Base-by-base conservation (phyloP, 2,888 invertebrate species). In the Sipha maydis region DNA sequence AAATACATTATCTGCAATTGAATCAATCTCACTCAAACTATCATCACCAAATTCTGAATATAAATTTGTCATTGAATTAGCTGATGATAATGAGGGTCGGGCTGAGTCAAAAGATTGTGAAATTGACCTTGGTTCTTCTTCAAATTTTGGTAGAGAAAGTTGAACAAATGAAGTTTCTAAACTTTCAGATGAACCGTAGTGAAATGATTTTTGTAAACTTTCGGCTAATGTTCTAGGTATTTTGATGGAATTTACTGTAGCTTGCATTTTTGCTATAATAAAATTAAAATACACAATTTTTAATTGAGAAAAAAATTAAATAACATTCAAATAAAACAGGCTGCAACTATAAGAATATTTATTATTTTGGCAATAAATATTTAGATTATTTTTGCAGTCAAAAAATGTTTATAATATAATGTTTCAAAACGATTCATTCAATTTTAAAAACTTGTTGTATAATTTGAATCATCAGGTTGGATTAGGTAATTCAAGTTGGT, bases 1-100 rank as follows among this genome's bases (percentile, higher is more conserved):
- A 82, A 88, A 88, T 76, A 88, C 75, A 88, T 88, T 88, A 75
- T 88, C 88, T 19, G 48, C 73, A 11, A 88, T 88, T 48, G 88
- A 88, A 82, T 88, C 88, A 75, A 88, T 75, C 21, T 88, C 88
- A 75, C 88, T 88, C 34, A 88, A 82, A 88, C 88, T 88, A 75
- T 88, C 88, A 82, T 88, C 88, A 8, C 88, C 88, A 67, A 88
- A 82, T n/a, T 88, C 88, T 48, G 88, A 88, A 34, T 88, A 88
- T 21, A 88, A 88, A 75, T 88, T 88, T 28, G 88, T 82, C 88
- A 88, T 88, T 3, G 88, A 88, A 75, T 88, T 88, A 14, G 88
- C 88, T 82, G 88, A 88, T 31, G 88, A 88, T 75, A 88, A 75
- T 48, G 88, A 82, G 25, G 82, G 88, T 76, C 80, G 82, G 61